These are phyloP conservation scores for Oryzias curvinotus DNA, from an alignment of 2,113 vertebrate species.

Conservation along the genomic window DNA sequence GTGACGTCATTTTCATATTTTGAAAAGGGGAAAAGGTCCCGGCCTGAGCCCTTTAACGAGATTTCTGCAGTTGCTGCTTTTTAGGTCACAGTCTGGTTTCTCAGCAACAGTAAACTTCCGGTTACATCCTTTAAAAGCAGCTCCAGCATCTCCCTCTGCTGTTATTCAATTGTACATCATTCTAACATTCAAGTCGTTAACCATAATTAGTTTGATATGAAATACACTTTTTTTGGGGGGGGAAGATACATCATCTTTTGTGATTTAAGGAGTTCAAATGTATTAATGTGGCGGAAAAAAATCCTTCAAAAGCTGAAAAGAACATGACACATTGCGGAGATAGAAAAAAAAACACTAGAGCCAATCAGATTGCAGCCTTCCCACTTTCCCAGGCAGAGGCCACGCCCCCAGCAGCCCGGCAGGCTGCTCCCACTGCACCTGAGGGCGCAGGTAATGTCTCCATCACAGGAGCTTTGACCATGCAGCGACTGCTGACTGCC, in stretches of 20 bases:
- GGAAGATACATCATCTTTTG: background rate
- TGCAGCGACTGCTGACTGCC: conserved; percentile 28
- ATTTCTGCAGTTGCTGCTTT: too few species aligned
- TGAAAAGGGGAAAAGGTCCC: conserved; percentile 71
- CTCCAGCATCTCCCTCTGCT: too few species aligned
- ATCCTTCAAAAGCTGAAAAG: background rate
- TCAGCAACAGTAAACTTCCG: too few species aligned
- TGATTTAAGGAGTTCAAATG: background rate
- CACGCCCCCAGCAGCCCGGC: conserved; percentile 36
- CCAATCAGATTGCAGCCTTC: conserved; percentile 21
- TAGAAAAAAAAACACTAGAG: background rate
- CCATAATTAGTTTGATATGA: too few species aligned
- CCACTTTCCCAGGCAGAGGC: conserved; percentile 3
- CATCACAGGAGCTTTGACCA: conserved; percentile 44
- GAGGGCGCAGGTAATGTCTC: conserved; percentile 26
- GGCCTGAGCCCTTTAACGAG: conserved; percentile 63
- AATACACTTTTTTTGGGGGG: background rate
- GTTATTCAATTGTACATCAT: too few species aligned
- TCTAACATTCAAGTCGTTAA: too few species aligned
- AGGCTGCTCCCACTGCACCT: conserved; percentile 29
- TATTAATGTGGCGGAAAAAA: background rate
- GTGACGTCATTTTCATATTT: conserved; percentile 66
- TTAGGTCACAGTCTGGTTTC: too few species aligned
- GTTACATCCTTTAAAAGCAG: too few species aligned
- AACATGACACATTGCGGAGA: background rate